Percentiles rank a stretch among this genome's conserved stretches.
Evolutionary conservation across 1,140 invertebrate species (phyloP).

Genomic region (Venturia canescens): DNA sequence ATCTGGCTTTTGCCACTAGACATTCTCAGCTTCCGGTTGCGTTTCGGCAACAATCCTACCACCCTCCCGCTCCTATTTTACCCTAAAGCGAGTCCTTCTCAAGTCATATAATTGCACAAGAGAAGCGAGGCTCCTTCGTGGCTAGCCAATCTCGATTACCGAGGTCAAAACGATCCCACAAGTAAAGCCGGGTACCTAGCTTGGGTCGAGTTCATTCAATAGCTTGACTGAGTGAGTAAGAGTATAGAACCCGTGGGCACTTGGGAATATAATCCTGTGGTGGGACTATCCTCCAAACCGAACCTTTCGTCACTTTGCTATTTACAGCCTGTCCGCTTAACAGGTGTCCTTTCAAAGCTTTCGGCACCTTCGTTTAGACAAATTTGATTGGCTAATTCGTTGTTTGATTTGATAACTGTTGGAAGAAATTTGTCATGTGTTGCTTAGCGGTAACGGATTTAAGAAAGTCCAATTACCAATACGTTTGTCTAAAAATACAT

Average conservation of each 20-base stretch:
- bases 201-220: conserved; percentile 45
- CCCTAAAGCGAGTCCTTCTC: not conserved
- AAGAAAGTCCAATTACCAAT: too few species aligned
- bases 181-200: conserved; percentile 33
- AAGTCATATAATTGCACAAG: conserved; percentile 5
- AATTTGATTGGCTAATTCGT: too few species aligned
- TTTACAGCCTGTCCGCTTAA: not conserved
- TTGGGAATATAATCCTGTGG: conserved; percentile 34
- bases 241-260: not conserved
- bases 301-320: not conserved
- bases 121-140: conserved; percentile 31
- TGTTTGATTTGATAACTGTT: too few species aligned
- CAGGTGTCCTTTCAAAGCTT: not conserved
- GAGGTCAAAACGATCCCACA: conserved; percentile 33
- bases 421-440: too few species aligned
- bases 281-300: conserved; percentile 7
- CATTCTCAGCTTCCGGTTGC: not conserved
- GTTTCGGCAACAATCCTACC: not conserved
- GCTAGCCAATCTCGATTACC: conserved; percentile 51
- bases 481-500: too few species aligned
- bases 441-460: too few species aligned
- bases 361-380: not conserved
- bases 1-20: conserved; percentile 21
- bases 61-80: not conserved
- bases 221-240: not conserved